Percentiles rank a stretch among this genome's conserved stretches.
Conservation (phyloP, 2,797 vertebrate species). For the Apogon hyalosoma region DNA sequence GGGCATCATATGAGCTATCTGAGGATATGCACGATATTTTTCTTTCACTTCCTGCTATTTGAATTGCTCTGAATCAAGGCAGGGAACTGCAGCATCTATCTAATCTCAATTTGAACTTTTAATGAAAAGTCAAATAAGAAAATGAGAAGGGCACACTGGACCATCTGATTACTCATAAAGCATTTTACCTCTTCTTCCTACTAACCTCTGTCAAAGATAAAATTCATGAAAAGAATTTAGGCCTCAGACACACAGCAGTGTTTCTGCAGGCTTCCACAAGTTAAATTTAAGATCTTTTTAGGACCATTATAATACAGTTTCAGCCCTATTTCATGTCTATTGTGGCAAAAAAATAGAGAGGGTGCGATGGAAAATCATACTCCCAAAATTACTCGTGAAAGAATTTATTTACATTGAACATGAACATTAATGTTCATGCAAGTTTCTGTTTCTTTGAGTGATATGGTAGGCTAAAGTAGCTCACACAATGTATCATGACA, state of each 20-base stretch:
- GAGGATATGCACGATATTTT: conserved; percentile 63
- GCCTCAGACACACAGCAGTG: not conserved
- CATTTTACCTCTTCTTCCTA: conserved; percentile 44
- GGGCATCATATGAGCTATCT: conserved; percentile 72
- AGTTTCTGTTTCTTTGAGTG: too few relatives aligned
- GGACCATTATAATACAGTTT: too few relatives aligned
- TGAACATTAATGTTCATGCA: too few relatives aligned
- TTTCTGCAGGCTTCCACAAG: too few relatives aligned
- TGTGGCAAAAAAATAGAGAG: too few relatives aligned
- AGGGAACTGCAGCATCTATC: conserved; percentile 63
- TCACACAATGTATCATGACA: too few relatives aligned
- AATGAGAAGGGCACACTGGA: conserved; percentile 50
- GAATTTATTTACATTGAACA: too few relatives aligned
- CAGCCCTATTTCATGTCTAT: too few relatives aligned
- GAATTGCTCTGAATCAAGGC: conserved; percentile 66
- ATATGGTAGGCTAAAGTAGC: too few relatives aligned
- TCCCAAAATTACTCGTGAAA: too few relatives aligned
- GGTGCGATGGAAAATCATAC: too few relatives aligned
- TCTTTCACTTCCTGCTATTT: conserved; percentile 66
- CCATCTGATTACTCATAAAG: conserved; percentile 49
- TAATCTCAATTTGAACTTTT: conserved; percentile 80
- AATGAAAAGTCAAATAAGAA: conserved; percentile 77
- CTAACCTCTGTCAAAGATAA: conserved; percentile 26
- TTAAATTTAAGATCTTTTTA: too few relatives aligned
- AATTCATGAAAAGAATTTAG: conserved; percentile 20